Conservation (phyloP, 2,888 invertebrate genomes). For the Crossocerus cetratus region DNA sequence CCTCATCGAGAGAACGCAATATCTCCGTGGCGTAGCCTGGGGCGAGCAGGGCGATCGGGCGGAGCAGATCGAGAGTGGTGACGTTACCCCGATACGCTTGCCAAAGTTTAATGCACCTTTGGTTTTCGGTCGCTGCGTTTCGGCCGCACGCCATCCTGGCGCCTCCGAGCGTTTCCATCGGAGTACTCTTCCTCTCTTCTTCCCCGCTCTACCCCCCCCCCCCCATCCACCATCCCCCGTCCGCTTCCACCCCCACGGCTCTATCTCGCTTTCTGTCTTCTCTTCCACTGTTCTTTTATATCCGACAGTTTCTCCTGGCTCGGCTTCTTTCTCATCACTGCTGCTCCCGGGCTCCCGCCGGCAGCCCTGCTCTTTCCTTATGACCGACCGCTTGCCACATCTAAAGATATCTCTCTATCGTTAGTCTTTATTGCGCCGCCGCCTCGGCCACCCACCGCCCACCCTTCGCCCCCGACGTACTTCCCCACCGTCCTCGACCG, state of each 20-base stretch:
- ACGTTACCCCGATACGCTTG: conserved; percentile 58
- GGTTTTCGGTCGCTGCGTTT: conserved; percentile 56
- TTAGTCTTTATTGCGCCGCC: conserved; percentile 26
- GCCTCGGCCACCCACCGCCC: not conserved
- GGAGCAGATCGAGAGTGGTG: conserved; percentile 27
- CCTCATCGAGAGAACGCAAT: not conserved
- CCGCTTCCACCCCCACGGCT: conserved; percentile 1
- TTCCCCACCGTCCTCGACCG: conserved; percentile 6
- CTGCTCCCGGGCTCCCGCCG: not conserved
- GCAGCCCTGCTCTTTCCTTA: conserved; percentile 30
- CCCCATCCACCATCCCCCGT: conserved; percentile 4
- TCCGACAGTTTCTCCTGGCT: conserved; percentile 29
- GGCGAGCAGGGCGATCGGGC: conserved; percentile 3
- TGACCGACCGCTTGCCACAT: conserved; percentile 28
- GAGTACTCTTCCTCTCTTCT: too few species aligned
- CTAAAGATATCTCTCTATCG: conserved; percentile 29
- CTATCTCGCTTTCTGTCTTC: conserved; percentile 1
- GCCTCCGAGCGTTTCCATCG: conserved; percentile 58
- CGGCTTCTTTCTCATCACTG: conserved; percentile 31
- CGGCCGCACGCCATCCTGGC: conserved; percentile 68
- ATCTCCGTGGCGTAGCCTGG: conserved; percentile 3
- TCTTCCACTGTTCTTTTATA: conserved; percentile 27
- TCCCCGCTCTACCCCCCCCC: not conserved
- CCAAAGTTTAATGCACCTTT: conserved; percentile 69
- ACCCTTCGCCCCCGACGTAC: conserved; percentile 15